phyloP scores from a whole-genome alignment of 1,140 invertebrate genomes.

The Drosophila jambulina region DNA sequence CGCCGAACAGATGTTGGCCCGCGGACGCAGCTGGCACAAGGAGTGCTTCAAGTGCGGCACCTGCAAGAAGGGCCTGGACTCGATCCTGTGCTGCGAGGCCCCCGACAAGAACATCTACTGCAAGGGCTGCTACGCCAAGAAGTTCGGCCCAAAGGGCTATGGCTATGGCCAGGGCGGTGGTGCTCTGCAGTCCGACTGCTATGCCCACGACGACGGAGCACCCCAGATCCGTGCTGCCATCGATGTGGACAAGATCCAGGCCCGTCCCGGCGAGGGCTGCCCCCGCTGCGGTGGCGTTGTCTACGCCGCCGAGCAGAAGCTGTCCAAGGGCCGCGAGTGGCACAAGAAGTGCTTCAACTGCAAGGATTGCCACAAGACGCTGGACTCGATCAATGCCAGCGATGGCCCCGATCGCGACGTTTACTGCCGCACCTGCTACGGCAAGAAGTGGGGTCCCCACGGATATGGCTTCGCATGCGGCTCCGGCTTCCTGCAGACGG shows the following conservation, averaged over 20 bases:
- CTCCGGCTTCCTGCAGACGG: conserved; percentile 96
- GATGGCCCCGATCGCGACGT: conserved; percentile 95
- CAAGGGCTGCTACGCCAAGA: conserved; percentile 98
- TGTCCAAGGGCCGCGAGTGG: conserved; percentile 96
- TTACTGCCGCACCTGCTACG: conserved; percentile 89
- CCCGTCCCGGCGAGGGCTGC: conserved; percentile 93
- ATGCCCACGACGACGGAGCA: conserved; percentile 76
- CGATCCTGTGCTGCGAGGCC: conserved; percentile 96
- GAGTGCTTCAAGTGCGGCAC: conserved; percentile 97
- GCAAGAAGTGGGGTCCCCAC: conserved; percentile 97
- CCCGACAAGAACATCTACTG: conserved; percentile 99
- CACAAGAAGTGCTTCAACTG: conserved; percentile 99
- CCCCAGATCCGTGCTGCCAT: conserved; percentile 87
- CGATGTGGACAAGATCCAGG: conserved; percentile 92
- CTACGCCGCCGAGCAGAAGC: conserved; percentile 95
- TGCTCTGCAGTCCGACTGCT: conserved; percentile 92
- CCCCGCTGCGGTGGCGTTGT: conserved; percentile 95
- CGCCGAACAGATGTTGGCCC: conserved; percentile 96
- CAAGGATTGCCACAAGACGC: conserved; percentile 94
- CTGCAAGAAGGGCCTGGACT: conserved; percentile 98
- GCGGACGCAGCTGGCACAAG: conserved; percentile 97
- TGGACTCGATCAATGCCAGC: conserved; percentile 97
- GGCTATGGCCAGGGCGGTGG: conserved; percentile 96
- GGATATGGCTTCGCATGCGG: conserved; percentile 98
- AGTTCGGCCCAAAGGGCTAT: conserved; percentile 97